Evolutionary conservation across 2,113 vertebrate species (phyloP), one percentile per base, ranked within the genome.

Genomic region (Piaya cayana): DNA sequence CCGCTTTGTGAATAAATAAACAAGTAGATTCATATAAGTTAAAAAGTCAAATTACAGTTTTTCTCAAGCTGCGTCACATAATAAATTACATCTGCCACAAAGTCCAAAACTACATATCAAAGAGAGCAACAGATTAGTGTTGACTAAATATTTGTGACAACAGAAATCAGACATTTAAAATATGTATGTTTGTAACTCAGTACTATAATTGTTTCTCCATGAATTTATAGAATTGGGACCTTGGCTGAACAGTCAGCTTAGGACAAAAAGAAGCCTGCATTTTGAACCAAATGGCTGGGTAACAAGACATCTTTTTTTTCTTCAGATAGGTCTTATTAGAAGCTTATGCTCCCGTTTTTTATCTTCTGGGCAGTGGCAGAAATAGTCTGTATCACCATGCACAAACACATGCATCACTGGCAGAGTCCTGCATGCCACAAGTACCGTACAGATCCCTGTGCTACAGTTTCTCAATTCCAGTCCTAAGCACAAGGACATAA

Each of bases 401-500:
- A 15, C 30, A 72, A 62, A 7, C 9, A 6, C 2, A 26, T 1
- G 2, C 6, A 8, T 2, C 49, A 25, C 55, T 47, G 45, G 39
- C 11, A 65, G 25, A 17, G 15, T 6, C 34, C 22, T 50, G 6
- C 18, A 21, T 42, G 76, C 49, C 37, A 9, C 42, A 23, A 17
- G 8, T 34, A 32, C 5, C 43, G 13, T 18, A 6, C 1, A 0
- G 2, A 25, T 4, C 18, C 7, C 59, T 39, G 45, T 49, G 64
- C 30, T 67, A 34, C 32, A 39, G 36, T 21, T 82, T 6, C 80
- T 62, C 43, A 47, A 32, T 22, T 76, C 26, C 68, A 64, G 36
- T 7, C 55, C 15, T 5, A n/a, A 68, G 47, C n/a, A 3, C 39
- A 39, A 55, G 39, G n/a, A 56, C 69, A 52, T 0, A 0, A 12